These are phyloP conservation scores for Epinotia ramella DNA, from an alignment of 2,888 invertebrate species.

Conservation along the genomic window DNA sequence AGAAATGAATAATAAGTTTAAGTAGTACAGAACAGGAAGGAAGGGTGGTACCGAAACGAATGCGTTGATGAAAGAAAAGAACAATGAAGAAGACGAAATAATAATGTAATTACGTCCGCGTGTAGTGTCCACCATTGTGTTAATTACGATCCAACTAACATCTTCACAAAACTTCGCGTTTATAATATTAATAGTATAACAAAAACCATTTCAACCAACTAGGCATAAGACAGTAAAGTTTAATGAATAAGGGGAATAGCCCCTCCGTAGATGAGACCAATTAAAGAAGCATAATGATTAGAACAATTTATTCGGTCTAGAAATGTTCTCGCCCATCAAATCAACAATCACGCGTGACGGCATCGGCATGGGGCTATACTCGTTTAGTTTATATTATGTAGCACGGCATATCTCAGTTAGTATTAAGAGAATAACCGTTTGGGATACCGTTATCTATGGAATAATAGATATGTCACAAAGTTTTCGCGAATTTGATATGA, in stretches of 20 bases:
- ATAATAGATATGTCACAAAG: not conserved
- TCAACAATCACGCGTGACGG: slow-evolving; percentile 45
- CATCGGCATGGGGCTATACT: slow-evolving; percentile 35
- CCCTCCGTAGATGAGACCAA: slow-evolving; percentile 1
- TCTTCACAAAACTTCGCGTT: not conserved
- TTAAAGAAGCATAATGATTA: slow-evolving; percentile 43
- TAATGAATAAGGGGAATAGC: slow-evolving; percentile 7
- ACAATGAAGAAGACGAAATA: no score
- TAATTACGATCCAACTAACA: no score
- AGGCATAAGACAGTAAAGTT: not conserved
- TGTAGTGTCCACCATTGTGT: no score
- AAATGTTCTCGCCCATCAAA: slow-evolving; percentile 41
- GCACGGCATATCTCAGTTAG: slow-evolving; percentile 13
- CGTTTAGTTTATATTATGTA: slow-evolving; percentile 33
- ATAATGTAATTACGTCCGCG: no score
- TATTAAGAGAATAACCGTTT: slow-evolving; percentile 38
- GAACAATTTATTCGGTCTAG: slow-evolving; percentile 42
- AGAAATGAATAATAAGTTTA: no score
- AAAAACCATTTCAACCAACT: not conserved
- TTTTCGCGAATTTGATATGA: slow-evolving; percentile 6
- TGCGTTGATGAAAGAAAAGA: no score
- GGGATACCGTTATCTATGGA: slow-evolving; percentile 25
- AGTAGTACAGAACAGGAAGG: no score
- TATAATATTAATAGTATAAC: not conserved
- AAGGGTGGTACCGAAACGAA: no score